Evolutionary conservation across 2,797 vertebrate genomes (phyloP), one percentile per base, ranked within the genome.

Genomic region (Hyperoplus immaculatus): DNA sequence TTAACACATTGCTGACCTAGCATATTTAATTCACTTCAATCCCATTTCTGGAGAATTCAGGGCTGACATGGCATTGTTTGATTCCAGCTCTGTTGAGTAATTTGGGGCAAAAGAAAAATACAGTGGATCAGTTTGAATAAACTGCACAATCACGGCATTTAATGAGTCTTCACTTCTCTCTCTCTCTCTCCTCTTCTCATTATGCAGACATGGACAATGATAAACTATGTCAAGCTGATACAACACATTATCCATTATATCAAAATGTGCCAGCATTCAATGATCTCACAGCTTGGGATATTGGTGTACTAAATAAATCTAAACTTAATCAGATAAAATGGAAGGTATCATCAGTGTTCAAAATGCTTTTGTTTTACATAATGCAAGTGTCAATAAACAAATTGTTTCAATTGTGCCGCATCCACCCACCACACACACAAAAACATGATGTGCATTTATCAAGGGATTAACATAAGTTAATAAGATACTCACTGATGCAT

Each of bases 401-500:
- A 79, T 39, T 10, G 50, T 46, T 18, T 29, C 29, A 29, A 29
- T 29, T 29, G 29, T 29, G 29, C 29, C 29, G 29, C 29, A 29
- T 29, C 29, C 29, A 29, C 29, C 29, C 29, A 29, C 29, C 29
- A 29, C 29, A 29, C 29, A 29, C 29, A 29, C 29, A 29, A 29
- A 29, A 29, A 29, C 29, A 29, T 29, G 29, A 29, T 29, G 2
- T 77, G 50, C 18, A 58, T 13, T 53, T 55, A 29, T 60, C 60
- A 15, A 38, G 41, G 43, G 46, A 81, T 63, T 50, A 56, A 66
- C 42, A 66, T 16, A 29, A 68, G 62, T 53, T 72, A 82, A 83
- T 80, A 60, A 85, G 63, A 85, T 82, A 94, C 97, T 97, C 89
- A 99, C 98, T 87, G 90, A 96, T 97, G 96, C 95, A 94, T 93